phyloP scores from a whole-genome alignment of 2,113 vertebrate genomes.

The Phaethon lepturus region DNA sequence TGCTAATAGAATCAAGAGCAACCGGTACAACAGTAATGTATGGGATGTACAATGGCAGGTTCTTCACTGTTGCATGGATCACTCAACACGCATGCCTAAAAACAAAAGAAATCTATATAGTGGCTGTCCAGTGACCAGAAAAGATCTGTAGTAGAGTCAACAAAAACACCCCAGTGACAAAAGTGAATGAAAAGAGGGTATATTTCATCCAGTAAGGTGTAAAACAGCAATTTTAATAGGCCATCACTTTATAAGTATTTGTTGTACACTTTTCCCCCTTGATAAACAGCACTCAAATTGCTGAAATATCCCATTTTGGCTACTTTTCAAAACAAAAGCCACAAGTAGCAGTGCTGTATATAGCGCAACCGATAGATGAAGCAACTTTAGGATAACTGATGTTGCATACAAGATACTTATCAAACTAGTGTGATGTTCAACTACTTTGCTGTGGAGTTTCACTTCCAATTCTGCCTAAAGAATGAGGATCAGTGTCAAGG shows the following conservation, averaged over 20 bases:
- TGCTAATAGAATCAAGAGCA: conserved; percentile 38
- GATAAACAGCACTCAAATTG: background rate
- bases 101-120: conserved; percentile 71
- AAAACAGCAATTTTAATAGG: conserved; percentile 10
- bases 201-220: conserved; percentile 19
- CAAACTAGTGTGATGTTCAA: background rate
- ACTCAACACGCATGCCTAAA: conserved; percentile 80
- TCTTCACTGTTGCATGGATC: conserved; percentile 82
- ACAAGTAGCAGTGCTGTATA: background rate
- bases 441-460: conserved; percentile 28
- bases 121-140: conserved; percentile 71
- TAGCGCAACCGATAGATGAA: background rate
- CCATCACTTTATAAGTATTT: background rate
- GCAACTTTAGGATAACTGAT: background rate
- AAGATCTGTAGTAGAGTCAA: conserved; percentile 52
- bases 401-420: background rate
- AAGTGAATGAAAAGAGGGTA: background rate
- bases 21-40: conserved; percentile 24
- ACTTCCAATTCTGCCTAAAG: background rate
- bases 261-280: background rate
- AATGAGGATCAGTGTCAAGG: background rate
- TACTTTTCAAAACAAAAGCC: background rate
- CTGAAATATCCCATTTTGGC: background rate
- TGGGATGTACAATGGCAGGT: conserved; percentile 70
- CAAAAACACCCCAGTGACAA: background rate